A percentile compares a stretch with the other conserved stretches of the same genome.
phyloP scores from a whole-genome alignment of 2,113 vertebrate species.

The Polypterus bichir region DNA sequence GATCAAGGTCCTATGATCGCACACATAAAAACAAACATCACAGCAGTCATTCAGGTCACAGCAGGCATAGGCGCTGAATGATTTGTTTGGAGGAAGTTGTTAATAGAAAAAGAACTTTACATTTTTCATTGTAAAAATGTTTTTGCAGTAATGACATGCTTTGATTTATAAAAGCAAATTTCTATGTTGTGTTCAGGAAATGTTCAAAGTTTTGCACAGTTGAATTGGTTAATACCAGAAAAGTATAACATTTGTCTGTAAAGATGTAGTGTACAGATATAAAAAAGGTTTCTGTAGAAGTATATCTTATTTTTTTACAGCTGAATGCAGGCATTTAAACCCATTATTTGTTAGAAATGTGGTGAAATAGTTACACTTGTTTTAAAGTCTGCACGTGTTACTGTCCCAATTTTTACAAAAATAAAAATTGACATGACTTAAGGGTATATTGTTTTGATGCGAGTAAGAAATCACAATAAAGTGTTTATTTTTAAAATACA shows the following conservation, averaged over 20 bases:
- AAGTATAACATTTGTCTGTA: slow-evolving; percentile 52
- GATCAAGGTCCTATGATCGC: slow-evolving; percentile 86
- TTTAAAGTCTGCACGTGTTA: slow-evolving; percentile 92
- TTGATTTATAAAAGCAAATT: slow-evolving; percentile 60
- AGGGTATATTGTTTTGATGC: too few relatives aligned
- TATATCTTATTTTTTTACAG: slow-evolving; percentile 72
- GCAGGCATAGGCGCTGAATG: slow-evolving; percentile 76
- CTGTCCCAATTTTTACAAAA: slow-evolving; percentile 81
- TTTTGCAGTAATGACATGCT: slow-evolving; percentile 48
- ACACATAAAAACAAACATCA: slow-evolving; percentile 92
- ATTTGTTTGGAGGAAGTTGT: slow-evolving; percentile 15
- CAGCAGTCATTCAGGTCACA: slow-evolving; percentile 74
- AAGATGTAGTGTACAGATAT: slow-evolving; percentile 59
- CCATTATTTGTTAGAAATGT: slow-evolving; percentile 68
- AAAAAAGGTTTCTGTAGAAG: slow-evolving; percentile 55
- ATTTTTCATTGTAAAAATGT: slow-evolving; percentile 62
- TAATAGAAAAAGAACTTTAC: slow-evolving; percentile 46
- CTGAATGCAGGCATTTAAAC: slow-evolving; percentile 76
- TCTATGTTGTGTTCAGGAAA: slow-evolving; percentile 42
- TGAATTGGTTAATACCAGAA: slow-evolving; percentile 47
- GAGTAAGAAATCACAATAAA: too few relatives aligned
- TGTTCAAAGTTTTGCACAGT: slow-evolving; percentile 65
- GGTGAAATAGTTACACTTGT: slow-evolving; percentile 89
- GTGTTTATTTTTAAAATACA: too few relatives aligned
- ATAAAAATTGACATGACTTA: slow-evolving; percentile 33